Percentiles rank a stretch among this genome's conserved stretches.
Conservation (phyloP, 2,113 vertebrate species). For the Dasypus novemcinctus region DNA sequence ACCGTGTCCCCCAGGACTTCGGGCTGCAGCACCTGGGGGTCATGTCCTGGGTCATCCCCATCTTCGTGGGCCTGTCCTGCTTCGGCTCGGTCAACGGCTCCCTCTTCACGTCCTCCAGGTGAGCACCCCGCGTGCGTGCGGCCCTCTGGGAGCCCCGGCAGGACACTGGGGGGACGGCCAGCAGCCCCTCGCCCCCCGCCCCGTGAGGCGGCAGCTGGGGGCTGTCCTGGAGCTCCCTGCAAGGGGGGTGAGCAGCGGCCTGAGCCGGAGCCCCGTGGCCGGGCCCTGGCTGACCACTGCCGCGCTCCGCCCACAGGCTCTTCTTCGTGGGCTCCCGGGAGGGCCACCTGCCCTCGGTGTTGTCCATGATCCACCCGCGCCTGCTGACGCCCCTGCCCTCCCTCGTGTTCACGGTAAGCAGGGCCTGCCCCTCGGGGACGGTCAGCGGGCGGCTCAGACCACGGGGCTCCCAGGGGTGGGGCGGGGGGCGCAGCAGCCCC, state of each 20-base stretch:
- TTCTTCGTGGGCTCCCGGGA: constrained; percentile 97
- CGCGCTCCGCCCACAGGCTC: constrained; percentile 84
- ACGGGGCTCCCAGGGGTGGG: no score
- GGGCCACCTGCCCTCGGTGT: constrained; percentile 94
- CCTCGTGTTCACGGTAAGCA: constrained; percentile 93
- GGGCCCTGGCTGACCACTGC: no score
- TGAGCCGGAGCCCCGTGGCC: no score
- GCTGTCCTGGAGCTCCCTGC: no score
- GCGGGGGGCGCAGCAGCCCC: no score
- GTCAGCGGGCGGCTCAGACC: no score
- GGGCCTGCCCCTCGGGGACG: no score
- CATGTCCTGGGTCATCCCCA: constrained; percentile 98
- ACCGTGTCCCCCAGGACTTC: constrained; percentile 87
- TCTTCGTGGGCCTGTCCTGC: constrained; percentile 97
- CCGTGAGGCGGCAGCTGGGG: no score
- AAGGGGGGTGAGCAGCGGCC: no score
- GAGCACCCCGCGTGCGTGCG: not conserved
- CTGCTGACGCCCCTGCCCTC: constrained; percentile 94
- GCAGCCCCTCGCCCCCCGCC: no score
- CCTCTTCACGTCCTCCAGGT: constrained; percentile 98
- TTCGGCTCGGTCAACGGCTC: constrained; percentile 98
- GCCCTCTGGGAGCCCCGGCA: not conserved
- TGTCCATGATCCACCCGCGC: constrained; percentile 97
- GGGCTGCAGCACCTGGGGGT: constrained; percentile 93
- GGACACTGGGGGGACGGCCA: not conserved